A percentile compares a stretch with the other conserved stretches of the same genome.
These are phyloP conservation scores for Eueides isabella DNA, from an alignment of 1,140 invertebrate genomes.

Conservation along the genomic window DNA sequence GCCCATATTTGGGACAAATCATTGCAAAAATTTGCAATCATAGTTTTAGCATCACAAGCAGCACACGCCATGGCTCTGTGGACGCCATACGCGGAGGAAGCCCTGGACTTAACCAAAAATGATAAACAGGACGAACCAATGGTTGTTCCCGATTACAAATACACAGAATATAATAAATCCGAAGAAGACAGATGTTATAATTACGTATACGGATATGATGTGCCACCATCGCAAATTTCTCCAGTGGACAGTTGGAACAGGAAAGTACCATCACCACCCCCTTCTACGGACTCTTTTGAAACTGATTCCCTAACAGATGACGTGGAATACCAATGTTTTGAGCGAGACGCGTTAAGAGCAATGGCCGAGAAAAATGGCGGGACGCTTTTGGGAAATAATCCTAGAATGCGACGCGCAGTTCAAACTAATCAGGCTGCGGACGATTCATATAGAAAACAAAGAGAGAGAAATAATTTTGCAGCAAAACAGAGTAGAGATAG, in stretches of 20 bases:
- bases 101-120: constrained; percentile 52
- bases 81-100: constrained; percentile 60
- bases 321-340: constrained; percentile 86
- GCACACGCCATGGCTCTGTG: constrained; percentile 47
- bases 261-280: constrained; percentile 34
- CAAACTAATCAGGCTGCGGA: constrained; percentile 68
- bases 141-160: constrained; percentile 35
- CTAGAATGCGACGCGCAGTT: constrained; percentile 85
- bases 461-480: constrained; percentile 97
- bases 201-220: constrained; percentile 37
- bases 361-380: constrained; percentile 84
- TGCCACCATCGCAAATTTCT: constrained; percentile 43
- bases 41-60: constrained; percentile 16
- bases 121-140: constrained; percentile 31
- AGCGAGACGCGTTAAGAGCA: constrained; percentile 85
- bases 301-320: constrained; percentile 60
- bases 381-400: constrained; percentile 82
- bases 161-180: constrained; percentile 33
- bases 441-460: constrained; percentile 93
- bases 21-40: constrained; percentile 21
- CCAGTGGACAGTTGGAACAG: constrained; percentile 38
- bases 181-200: constrained; percentile 38
- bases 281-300: constrained; percentile 35
- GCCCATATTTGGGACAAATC: constrained; percentile 25
- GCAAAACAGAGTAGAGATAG: constrained; percentile 97